These are phyloP conservation scores for Montipora efflorescens DNA, from an alignment of 64 coral and sea anemone species.

Conservation along the genomic window DNA sequence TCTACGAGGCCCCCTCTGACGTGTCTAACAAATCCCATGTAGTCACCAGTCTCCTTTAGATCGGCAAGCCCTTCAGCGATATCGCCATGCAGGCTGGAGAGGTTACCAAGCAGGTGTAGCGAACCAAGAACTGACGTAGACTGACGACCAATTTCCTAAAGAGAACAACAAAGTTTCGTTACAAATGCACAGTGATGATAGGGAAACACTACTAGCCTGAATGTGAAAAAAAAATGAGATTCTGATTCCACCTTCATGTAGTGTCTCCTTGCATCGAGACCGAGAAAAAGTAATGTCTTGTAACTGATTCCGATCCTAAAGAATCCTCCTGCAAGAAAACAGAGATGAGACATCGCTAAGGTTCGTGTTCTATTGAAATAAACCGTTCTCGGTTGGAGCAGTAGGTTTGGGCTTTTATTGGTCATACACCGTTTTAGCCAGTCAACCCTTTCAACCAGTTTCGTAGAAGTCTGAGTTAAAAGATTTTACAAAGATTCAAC, in stretches of 20 bases:
- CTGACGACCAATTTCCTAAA: constrained; percentile 90
- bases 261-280: constrained; percentile 76
- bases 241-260: constrained; percentile 84
- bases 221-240: neutral
- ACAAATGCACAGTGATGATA: neutral
- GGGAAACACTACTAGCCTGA: neutral
- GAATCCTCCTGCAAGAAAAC: constrained; percentile 74
- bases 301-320: constrained; percentile 87
- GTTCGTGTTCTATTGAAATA: too few relatives aligned
- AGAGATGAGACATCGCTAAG: neutral
- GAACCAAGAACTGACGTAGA: constrained; percentile 94
- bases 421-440: too few relatives aligned
- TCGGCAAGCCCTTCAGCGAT: constrained; percentile 84
- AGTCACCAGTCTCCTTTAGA: constrained; percentile 95
- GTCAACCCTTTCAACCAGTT: too few relatives aligned
- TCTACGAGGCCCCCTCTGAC: constrained; percentile 85
- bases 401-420: too few relatives aligned
- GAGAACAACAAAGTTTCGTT: neutral
- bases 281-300: constrained; percentile 67
- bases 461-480: too few relatives aligned
- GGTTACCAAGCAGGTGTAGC: constrained; percentile 92
- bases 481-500: too few relatives aligned
- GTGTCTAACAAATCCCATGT: constrained; percentile 80
- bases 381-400: too few relatives aligned
- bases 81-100: constrained; percentile 80